Base-by-base conservation (phyloP, 2,113 vertebrate species). In the Glaucomys volans region DNA sequence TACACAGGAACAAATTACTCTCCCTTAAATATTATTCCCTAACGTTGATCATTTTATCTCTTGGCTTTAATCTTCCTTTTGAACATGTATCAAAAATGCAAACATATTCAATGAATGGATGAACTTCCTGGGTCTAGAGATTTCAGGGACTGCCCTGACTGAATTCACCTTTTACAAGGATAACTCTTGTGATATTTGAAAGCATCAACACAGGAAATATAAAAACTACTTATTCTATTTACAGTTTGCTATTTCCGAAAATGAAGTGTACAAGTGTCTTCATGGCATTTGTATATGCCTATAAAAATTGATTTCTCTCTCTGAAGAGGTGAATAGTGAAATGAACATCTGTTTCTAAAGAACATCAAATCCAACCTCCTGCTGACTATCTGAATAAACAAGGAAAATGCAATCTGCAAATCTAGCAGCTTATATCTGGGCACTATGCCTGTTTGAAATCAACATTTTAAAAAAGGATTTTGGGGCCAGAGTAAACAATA, bases 221-320 rank as follows among this genome's bases (percentile, higher is more conserved):
- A 66, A 91, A 92, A 96, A 9, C 17, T 52, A 94, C 26, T 94
- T 90, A 88, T 28, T 86, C 47, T 71, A 77, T 82, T 91, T 93
- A 88, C 14, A 18, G 20, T 92, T 88, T 87, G 35, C n/a, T 91
- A 26, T 74, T 90, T 74, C 79, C 92, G 85, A 96, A 93, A 83
- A 79, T 79, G 18, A 95, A 94, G 64, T 42, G 4, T 14, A 71
- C 69, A 62, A 40, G 40, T 92, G n/a, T 80, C 74, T 86, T 52
- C 50, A 80, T 79, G 57, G 22, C 35, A 96, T 94, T 91, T 95
- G 37, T 82, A 37, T 82, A 20, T 90, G 42, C 79, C 54, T 79
- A 74, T 86, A 97, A 94, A 96, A 84, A 95, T 86, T 83, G 96
- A 96, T 95, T 74, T 95, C 5, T 84, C 20, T 93, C 81, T 91